phyloP scores from a whole-genome alignment of 2,113 vertebrate species.

The Ceuthmochares aereus region DNA sequence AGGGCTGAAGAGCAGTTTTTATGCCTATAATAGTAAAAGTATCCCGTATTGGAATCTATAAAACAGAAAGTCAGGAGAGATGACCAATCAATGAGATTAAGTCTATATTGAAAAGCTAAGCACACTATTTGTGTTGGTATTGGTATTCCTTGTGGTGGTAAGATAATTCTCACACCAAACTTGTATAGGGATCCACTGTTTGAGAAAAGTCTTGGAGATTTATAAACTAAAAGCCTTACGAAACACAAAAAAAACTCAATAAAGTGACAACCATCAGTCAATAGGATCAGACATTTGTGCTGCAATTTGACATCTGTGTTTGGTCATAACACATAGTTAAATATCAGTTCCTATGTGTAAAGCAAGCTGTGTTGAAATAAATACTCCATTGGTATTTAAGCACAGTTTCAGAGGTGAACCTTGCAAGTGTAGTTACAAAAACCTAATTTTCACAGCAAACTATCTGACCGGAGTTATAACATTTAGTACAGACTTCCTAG shows the following conservation, averaged over 20 bases:
- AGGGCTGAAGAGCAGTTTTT: not conserved
- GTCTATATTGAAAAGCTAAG: not conserved
- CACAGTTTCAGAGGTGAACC: not conserved
- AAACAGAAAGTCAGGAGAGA: not conserved
- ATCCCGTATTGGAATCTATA: not conserved
- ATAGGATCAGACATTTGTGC: not conserved
- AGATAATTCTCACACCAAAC: not conserved
- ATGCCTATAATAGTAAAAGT: not conserved
- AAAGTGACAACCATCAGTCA: not conserved
- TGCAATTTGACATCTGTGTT: not conserved
- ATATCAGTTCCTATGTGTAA: not conserved
- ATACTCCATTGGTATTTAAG: not conserved
- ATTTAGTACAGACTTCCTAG: not conserved
- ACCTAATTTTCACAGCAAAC: not conserved
- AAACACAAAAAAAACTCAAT: not conserved
- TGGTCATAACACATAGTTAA: accelerated
- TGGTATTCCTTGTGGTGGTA: not conserved
- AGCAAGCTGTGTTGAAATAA: not conserved
- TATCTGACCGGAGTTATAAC: not conserved
- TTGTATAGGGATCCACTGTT: not conserved
- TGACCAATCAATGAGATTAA: not conserved
- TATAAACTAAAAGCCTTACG: not conserved
- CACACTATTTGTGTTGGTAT: not conserved
- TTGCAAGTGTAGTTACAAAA: not conserved
- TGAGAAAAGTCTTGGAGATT: not conserved